Conservation (phyloP, 1,140 invertebrate genomes). For the Trichomalopsis sarcophagae region DNA sequence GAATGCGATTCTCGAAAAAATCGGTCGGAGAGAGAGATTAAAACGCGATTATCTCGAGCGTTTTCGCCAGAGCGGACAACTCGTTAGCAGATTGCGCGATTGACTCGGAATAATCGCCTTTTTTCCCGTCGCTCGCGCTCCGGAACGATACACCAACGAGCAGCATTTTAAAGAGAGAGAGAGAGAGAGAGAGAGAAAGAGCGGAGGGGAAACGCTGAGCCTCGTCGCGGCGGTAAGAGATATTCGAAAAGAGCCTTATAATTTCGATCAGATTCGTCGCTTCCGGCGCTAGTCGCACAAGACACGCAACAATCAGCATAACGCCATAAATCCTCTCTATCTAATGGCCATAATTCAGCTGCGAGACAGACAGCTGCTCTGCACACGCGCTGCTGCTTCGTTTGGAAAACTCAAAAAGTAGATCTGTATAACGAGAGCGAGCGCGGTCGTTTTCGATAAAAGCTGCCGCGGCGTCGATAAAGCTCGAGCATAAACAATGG, state of each 20-base stretch:
- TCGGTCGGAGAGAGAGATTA: neutral
- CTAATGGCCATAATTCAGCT: conserved; percentile 7
- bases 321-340: neutral
- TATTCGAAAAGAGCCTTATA: neutral
- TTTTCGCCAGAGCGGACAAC: too few species aligned
- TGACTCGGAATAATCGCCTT: neutral
- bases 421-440: neutral
- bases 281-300: neutral
- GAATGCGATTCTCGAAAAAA: too few species aligned
- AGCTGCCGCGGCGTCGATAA: neutral
- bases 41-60: neutral
- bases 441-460: neutral
- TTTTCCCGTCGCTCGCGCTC: neutral
- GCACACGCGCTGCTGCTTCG: neutral
- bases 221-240: neutral
- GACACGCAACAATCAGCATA: conserved; percentile 15
- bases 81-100: neutral
- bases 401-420: conserved; percentile 8
- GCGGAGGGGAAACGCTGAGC: too few species aligned
- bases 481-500: conserved; percentile 23
- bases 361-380: neutral
- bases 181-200: too few species aligned
- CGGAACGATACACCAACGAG: neutral
- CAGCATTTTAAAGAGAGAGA: too few species aligned
- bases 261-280: neutral